Percentiles rank a stretch among this genome's conserved stretches.
Evolutionary conservation across 1,140 invertebrate species (phyloP).

Genomic region (Trichoplusia ni): DNA sequence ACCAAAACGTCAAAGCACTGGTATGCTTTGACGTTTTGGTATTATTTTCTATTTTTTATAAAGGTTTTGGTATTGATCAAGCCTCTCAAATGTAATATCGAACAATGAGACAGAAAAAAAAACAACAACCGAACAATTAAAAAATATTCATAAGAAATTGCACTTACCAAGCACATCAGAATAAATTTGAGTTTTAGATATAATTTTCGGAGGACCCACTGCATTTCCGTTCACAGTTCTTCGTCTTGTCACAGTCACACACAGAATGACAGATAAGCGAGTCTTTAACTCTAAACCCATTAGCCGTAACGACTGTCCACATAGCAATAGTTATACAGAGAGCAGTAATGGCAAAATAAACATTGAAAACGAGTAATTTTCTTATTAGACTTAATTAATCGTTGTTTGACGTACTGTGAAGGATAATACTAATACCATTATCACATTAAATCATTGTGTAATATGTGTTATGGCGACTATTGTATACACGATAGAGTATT

Average conservation of each 20-base stretch:
- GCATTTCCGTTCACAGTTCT: neutral
- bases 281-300: constrained; percentile 9
- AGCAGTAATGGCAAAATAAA: constrained; percentile 10
- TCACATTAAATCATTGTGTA: too few species aligned
- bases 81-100: too few species aligned
- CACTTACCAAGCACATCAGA: neutral
- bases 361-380: constrained; percentile 9
- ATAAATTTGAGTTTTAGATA: constrained; percentile 13
- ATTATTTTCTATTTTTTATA: too few species aligned
- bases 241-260: constrained; percentile 6
- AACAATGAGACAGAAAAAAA: too few species aligned
- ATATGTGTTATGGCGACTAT: too few species aligned
- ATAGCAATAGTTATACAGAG: neutral
- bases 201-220: neutral
- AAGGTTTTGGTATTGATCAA: too few species aligned
- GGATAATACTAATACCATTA: too few species aligned
- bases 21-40: too few species aligned
- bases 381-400: neutral
- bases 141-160: too few species aligned
- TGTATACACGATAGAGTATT: too few species aligned
- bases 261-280: constrained; percentile 19
- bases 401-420: neutral
- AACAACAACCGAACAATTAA: too few species aligned
- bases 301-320: neutral
- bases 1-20: too few species aligned